Evolutionary conservation across 2,888 invertebrate genomes (phyloP).

Genomic region (Drosophila basisetae): DNA sequence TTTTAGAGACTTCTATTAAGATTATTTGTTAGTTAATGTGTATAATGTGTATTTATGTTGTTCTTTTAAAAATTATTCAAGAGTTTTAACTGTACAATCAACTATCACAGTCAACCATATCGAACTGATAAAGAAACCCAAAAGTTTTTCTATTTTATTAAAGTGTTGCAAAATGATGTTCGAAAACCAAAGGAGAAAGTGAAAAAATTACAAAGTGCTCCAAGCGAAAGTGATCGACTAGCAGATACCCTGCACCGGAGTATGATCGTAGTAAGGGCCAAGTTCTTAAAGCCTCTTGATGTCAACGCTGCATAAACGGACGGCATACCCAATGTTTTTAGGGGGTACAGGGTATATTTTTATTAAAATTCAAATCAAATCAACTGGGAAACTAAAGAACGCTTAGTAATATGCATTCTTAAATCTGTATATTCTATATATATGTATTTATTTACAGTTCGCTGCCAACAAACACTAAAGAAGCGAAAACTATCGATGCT

Average conservation of each 20-base stretch:
- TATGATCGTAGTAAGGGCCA: neutral
- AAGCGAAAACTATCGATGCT: conserved; percentile 52
- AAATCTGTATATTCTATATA: conserved; percentile 16
- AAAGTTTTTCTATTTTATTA: conserved; percentile 6
- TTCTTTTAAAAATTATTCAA: conserved; percentile 64
- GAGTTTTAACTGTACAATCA: conserved; percentile 83
- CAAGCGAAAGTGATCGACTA: conserved; percentile 7
- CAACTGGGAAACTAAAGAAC: conserved; percentile 11
- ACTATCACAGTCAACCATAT: conserved; percentile 85
- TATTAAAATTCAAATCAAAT: conserved; percentile 7
- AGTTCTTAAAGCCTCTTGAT: neutral
- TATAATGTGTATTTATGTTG: conserved; percentile 54
- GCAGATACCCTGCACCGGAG: conserved; percentile 28
- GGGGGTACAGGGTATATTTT: neutral
- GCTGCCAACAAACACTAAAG: conserved; percentile 49
- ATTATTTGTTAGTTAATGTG: conserved; percentile 24
- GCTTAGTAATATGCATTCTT: conserved; percentile 18
- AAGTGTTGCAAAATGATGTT: neutral
- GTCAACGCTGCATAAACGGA: neutral
- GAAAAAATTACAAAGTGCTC: conserved; percentile 19
- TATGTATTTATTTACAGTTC: conserved; percentile 53
- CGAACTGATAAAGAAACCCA: conserved; percentile 57
- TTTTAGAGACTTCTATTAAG: conserved; percentile 22
- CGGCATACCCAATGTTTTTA: neutral
- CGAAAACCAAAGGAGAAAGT: conserved; percentile 26